A percentile compares a stretch with the other conserved stretches of the same genome.
Evolutionary conservation across 2,797 vertebrate species (phyloP).

Genomic region (Coregonus ussuriensis): DNA sequence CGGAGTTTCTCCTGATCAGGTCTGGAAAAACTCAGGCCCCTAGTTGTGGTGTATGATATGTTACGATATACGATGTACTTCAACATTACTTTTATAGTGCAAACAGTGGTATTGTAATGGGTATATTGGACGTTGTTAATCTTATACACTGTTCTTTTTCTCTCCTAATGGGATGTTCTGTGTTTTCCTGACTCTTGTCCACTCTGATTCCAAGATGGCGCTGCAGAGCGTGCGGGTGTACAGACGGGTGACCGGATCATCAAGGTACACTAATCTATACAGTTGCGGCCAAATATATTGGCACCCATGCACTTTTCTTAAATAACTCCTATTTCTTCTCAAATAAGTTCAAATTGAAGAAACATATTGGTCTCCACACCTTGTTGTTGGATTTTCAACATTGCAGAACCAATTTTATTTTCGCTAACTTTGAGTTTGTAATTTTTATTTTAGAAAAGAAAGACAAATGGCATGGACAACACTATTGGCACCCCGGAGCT

Average conservation of each 20-base stretch:
- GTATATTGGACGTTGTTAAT: not conserved
- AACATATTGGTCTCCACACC: too few species aligned
- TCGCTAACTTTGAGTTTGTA: too few species aligned
- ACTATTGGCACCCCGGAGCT: too few species aligned
- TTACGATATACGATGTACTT: not conserved
- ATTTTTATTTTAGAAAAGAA: too few species aligned
- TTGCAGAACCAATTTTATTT: too few species aligned
- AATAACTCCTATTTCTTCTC: too few species aligned
- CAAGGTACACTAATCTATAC: constrained; percentile 69
- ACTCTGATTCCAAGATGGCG: constrained; percentile 86
- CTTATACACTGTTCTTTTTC: not conserved
- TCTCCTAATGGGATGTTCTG: not conserved
- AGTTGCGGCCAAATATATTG: not conserved
- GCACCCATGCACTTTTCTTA: too few species aligned
- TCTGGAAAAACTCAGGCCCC: not conserved
- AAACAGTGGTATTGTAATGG: not conserved
- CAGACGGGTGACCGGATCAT: constrained; percentile 98
- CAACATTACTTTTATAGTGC: not conserved
- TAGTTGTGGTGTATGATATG: not conserved
- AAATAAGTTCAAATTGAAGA: too few species aligned
- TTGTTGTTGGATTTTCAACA: too few species aligned
- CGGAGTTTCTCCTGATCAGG: not conserved
- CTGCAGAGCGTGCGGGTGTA: constrained; percentile 98
- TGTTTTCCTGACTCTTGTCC: constrained; percentile 1
- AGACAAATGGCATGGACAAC: too few species aligned